Percentiles rank a stretch among this genome's conserved stretches.
Conservation (phyloP, 2,888 invertebrate genomes). For the Lithodes maja region DNA sequence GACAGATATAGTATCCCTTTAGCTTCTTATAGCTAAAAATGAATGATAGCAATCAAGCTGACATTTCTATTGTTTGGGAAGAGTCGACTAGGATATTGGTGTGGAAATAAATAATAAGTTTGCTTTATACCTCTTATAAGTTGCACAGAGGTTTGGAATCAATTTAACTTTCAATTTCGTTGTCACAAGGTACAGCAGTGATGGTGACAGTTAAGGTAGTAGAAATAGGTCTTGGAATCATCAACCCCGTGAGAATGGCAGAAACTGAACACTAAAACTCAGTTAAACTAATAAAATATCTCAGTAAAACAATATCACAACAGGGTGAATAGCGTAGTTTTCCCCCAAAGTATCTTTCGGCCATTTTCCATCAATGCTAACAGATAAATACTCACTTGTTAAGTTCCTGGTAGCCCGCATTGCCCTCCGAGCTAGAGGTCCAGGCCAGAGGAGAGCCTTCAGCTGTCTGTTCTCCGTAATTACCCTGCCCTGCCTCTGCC, state of each 20-base stretch:
- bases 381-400: slow-evolving; percentile 71
- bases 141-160: too few relatives aligned
- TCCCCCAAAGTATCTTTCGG: neutral
- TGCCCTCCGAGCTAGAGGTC: slow-evolving; percentile 64
- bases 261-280: too few relatives aligned
- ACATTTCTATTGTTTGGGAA: too few relatives aligned
- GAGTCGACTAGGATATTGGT: too few relatives aligned
- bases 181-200: too few relatives aligned
- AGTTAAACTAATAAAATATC: neutral
- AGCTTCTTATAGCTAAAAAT: too few relatives aligned
- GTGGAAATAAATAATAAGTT: too few relatives aligned
- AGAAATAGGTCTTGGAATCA: neutral
- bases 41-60: too few relatives aligned
- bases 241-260: too few relatives aligned
- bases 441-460: slow-evolving; percentile 70
- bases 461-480: slow-evolving; percentile 58
- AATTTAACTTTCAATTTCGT: too few relatives aligned
- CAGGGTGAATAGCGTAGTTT: neutral
- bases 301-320: neutral
- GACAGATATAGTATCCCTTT: too few relatives aligned
- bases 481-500: slow-evolving; percentile 67
- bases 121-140: too few relatives aligned
- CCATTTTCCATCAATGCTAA: neutral
- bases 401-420: slow-evolving; percentile 72
- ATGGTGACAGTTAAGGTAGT: neutral